phyloP scores from a whole-genome alignment of 2,797 vertebrate genomes.

The Enteromius trimaculatus region DNA sequence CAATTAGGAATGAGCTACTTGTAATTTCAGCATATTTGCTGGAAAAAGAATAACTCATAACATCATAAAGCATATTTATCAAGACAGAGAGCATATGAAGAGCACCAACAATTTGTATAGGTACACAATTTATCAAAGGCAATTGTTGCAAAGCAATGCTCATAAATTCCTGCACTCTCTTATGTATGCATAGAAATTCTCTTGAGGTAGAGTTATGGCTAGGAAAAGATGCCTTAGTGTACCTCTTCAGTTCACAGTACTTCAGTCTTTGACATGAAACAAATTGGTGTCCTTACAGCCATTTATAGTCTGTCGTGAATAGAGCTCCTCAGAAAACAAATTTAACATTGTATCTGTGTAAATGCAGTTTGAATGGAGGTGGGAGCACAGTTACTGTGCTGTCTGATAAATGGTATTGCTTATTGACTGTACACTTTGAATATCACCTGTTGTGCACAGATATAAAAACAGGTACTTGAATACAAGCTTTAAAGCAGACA shows the following conservation, averaged over 20 bases:
- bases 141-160: slow-evolving; percentile 61
- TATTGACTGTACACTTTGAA: background rate
- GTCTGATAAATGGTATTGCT: slow-evolving; percentile 9
- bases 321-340: slow-evolving; percentile 12
- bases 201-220: slow-evolving; percentile 64
- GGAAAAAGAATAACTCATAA: slow-evolving; percentile 61
- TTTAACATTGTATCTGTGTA: background rate
- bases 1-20: slow-evolving; percentile 68
- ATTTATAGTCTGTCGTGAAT: slow-evolving; percentile 40
- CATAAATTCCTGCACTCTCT: slow-evolving; percentile 67
- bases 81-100: slow-evolving; percentile 52
- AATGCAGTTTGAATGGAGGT: slow-evolving; percentile 37
- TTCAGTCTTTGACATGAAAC: slow-evolving; percentile 41
- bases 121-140: slow-evolving; percentile 65
- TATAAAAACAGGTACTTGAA: slow-evolving; percentile 4
- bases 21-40: slow-evolving; percentile 48
- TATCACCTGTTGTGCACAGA: slow-evolving; percentile 2
- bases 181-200: slow-evolving; percentile 66
- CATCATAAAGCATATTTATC: slow-evolving; percentile 61
- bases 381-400: background rate
- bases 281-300: slow-evolving; percentile 40
- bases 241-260: slow-evolving; percentile 26
- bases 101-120: slow-evolving; percentile 50
- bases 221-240: slow-evolving; percentile 37
- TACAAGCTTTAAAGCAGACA: slow-evolving; percentile 16